These are phyloP conservation scores for Drosophila demipolita DNA, from an alignment of 2,888 invertebrate genomes.

Conservation along the genomic window DNA sequence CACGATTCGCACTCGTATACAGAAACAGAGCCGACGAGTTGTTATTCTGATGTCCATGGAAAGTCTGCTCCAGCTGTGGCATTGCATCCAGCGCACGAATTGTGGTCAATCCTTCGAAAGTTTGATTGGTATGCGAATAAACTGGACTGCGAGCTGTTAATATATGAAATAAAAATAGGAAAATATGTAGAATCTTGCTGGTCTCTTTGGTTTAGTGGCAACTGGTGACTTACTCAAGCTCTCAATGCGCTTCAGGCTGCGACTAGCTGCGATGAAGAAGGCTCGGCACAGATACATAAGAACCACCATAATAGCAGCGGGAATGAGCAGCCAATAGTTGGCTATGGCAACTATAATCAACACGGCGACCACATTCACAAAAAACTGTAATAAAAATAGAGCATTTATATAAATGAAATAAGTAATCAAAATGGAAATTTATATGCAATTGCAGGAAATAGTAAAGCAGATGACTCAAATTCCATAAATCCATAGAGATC, in stretches of 20 bases:
- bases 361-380: constrained; percentile 85
- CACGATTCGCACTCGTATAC: constrained; percentile 94
- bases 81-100: constrained; percentile 90
- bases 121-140: constrained; percentile 90
- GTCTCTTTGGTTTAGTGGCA: constrained; percentile 86
- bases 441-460: too few relatives aligned
- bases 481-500: too few relatives aligned
- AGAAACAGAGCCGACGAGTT: constrained; percentile 91
- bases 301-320: constrained; percentile 87
- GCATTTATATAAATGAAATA: too few relatives aligned
- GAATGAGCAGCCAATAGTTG: constrained; percentile 87
- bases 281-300: constrained; percentile 87
- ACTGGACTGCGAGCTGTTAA: constrained; percentile 94
- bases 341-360: constrained; percentile 88
- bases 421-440: too few relatives aligned
- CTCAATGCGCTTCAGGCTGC: constrained; percentile 86
- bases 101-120: constrained; percentile 91
- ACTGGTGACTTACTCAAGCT: constrained; percentile 81
- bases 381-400: constrained; percentile 78
- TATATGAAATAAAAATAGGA: constrained; percentile 85
- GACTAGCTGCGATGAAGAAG: constrained; percentile 86
- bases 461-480: too few relatives aligned
- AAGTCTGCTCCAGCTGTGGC: constrained; percentile 87
- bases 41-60: constrained; percentile 87
- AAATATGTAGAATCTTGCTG: not conserved